A percentile compares a stretch with the other conserved stretches of the same genome.
Conservation (phyloP, 2,113 vertebrate species). For the Ornithorhynchus anatinus region DNA sequence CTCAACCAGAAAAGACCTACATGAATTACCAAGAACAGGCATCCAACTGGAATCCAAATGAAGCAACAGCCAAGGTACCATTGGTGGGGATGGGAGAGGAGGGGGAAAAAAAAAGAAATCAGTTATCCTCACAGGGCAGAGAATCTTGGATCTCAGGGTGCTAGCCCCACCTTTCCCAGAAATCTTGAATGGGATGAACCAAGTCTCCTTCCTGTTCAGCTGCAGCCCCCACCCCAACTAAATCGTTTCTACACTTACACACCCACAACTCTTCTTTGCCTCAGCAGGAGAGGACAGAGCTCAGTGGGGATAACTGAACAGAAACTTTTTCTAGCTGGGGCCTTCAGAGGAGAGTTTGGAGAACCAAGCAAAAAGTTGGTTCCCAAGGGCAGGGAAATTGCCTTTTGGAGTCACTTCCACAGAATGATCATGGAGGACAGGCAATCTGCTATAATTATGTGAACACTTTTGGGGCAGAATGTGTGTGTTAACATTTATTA, state of each 20-base stretch:
- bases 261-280: neutral
- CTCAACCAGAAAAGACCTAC: too few relatives aligned
- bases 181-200: neutral
- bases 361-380: neutral
- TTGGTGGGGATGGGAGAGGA: neutral
- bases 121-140: neutral
- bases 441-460: too few relatives aligned
- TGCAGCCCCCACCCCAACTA: neutral
- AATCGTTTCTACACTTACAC: neutral
- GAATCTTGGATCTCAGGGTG: neutral
- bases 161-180: neutral
- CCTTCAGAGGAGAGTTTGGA: conserved; percentile 3
- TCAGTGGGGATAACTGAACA: neutral
- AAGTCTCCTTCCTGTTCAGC: neutral
- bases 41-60: too few relatives aligned
- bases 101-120: neutral
- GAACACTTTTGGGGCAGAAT: too few relatives aligned
- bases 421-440: too few relatives aligned
- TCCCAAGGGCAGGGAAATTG: neutral
- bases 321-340: neutral
- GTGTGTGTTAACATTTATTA: too few relatives aligned
- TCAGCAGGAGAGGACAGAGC: neutral
- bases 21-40: too few relatives aligned
- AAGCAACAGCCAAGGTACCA: too few relatives aligned
- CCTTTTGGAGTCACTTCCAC: neutral